Conservation (phyloP, 2,113 vertebrate genomes). For the Hippocampus barbouri region DNA sequence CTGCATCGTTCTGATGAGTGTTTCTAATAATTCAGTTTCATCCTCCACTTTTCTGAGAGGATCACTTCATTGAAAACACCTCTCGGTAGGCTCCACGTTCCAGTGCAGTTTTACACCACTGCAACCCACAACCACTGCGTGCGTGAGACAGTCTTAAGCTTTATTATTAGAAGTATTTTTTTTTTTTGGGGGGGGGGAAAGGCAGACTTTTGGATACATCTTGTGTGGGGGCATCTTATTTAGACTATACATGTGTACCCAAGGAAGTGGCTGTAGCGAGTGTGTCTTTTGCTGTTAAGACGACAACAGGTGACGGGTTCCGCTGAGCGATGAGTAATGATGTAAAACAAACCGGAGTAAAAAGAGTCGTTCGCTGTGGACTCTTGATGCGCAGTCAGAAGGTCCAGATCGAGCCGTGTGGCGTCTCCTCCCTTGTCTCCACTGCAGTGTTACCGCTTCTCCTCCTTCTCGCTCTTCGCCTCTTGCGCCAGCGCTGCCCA, state of each 20-base stretch:
- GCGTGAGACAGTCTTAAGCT: neutral
- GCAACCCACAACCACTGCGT: neutral
- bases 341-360: conserved; percentile 26
- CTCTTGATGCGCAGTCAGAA: conserved; percentile 65
- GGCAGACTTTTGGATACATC: neutral
- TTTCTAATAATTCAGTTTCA: neutral
- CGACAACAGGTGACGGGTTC: conserved; percentile 4
- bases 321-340: conserved; percentile 10
- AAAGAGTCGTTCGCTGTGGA: conserved; percentile 39
- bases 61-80: neutral
- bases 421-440: conserved; percentile 69
- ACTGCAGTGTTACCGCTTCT: conserved; percentile 61
- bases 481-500: conserved; percentile 56
- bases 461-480: conserved; percentile 48
- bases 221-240: neutral
- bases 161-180: neutral
- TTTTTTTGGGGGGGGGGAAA: neutral
- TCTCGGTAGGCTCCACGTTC: neutral
- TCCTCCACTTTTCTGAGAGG: too few species aligned
- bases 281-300: neutral
- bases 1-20: neutral
- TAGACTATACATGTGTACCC: neutral
- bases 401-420: conserved; percentile 52
- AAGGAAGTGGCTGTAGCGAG: neutral
- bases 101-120: neutral